These are phyloP conservation scores for Camarhynchus parvulus DNA, from an alignment of 2,113 vertebrate species.

Conservation along the genomic window DNA sequence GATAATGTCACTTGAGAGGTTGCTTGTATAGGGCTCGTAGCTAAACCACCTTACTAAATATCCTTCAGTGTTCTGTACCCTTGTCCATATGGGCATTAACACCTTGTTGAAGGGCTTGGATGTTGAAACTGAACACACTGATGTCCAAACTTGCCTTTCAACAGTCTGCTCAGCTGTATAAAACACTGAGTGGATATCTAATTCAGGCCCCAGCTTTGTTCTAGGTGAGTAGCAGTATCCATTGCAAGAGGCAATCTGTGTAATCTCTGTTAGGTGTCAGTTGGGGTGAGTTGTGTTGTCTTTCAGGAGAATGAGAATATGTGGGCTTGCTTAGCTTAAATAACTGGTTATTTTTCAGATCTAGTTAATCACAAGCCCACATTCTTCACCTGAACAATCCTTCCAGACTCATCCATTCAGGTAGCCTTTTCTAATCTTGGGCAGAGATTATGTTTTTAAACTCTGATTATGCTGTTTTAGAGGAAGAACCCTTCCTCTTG, in stretches of 20 bases:
- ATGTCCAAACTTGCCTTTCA: not conserved
- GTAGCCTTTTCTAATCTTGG: not conserved
- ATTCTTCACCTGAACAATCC: not conserved
- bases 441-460: not conserved
- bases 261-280: not conserved
- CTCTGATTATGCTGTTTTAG: not conserved
- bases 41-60: not conserved
- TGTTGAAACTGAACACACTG: not conserved
- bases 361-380: not conserved
- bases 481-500: not conserved
- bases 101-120: not conserved
- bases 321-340: not conserved
- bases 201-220: not conserved
- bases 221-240: not conserved
- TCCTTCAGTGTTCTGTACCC: not conserved
- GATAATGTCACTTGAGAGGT: not conserved
- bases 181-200: not conserved
- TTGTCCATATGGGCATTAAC: not conserved
- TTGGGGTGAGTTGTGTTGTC: not conserved
- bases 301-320: not conserved
- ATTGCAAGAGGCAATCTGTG: not conserved
- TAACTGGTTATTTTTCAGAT: not conserved
- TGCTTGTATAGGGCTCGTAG: not conserved
- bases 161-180: not conserved
- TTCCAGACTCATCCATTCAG: not conserved